These are phyloP conservation scores for Saxidomus purpurata DNA, from an alignment of 1,140 invertebrate species.

Conservation along the genomic window DNA sequence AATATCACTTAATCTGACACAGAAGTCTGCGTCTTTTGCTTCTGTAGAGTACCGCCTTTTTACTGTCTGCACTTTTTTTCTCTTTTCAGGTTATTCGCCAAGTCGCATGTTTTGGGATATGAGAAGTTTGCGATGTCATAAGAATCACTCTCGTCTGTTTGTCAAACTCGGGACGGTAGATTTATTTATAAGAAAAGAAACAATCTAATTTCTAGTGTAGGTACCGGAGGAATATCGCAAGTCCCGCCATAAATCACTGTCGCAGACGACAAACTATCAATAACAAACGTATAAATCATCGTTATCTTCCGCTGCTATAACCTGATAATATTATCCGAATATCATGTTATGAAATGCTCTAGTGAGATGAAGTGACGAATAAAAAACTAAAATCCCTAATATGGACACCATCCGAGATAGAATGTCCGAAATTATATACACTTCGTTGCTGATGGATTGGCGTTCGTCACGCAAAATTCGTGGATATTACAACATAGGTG, in stretches of 20 bases:
- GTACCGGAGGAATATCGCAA: slow-evolving; percentile 3
- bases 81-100: background rate
- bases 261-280: slow-evolving; percentile 41
- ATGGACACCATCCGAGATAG: slow-evolving; percentile 61
- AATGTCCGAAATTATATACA: slow-evolving; percentile 67
- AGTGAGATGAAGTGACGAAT: slow-evolving; percentile 52
- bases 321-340: slow-evolving; percentile 58
- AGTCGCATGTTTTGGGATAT: background rate
- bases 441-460: slow-evolving; percentile 58
- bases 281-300: slow-evolving; percentile 52
- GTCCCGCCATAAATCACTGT: slow-evolving; percentile 53
- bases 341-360: slow-evolving; percentile 61
- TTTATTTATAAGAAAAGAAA: slow-evolving; percentile 45
- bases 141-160: slow-evolving; percentile 13
- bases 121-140: background rate
- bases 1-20: too few relatives aligned
- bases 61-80: too few relatives aligned
- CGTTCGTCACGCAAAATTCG: slow-evolving; percentile 58
- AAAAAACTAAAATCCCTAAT: slow-evolving; percentile 63
- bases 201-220: slow-evolving; percentile 19
- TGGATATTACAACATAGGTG: slow-evolving; percentile 54
- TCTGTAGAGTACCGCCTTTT: too few relatives aligned
- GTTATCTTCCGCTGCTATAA: slow-evolving; percentile 41
- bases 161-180: slow-evolving; percentile 1
- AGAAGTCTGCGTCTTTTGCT: too few relatives aligned